These are phyloP conservation scores for Tetrax tetrax DNA, from an alignment of 2,113 vertebrate species.

Conservation along the genomic window DNA sequence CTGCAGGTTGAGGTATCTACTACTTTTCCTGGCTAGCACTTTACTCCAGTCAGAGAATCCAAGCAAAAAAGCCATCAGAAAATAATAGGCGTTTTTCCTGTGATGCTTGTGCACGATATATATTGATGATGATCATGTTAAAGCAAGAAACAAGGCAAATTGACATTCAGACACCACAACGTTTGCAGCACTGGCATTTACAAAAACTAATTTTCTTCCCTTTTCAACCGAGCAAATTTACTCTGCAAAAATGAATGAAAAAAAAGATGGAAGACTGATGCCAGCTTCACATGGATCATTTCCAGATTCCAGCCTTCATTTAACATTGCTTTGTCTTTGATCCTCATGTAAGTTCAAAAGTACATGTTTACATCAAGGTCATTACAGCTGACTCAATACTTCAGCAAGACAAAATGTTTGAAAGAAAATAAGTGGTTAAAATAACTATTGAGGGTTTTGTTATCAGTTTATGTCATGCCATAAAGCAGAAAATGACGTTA, in stretches of 20 bases:
- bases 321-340: conserved; percentile 13
- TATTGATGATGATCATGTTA: neutral
- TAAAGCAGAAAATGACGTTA: conserved; percentile 45
- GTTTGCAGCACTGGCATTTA: neutral
- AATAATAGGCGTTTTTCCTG: neutral
- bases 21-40: neutral
- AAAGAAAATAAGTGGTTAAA: conserved; percentile 55
- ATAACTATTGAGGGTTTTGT: neutral
- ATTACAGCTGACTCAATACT: conserved; percentile 32
- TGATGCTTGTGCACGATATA: neutral
- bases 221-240: neutral
- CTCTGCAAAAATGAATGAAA: neutral
- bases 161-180: neutral
- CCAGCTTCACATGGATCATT: neutral
- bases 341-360: conserved; percentile 22
- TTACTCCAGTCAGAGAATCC: neutral
- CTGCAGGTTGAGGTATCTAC: neutral
- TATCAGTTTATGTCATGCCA: conserved; percentile 26
- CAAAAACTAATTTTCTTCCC: neutral
- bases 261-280: conserved; percentile 16
- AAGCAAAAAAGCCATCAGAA: neutral
- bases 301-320: neutral
- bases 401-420: neutral
- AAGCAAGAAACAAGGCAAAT: neutral
- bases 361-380: conserved; percentile 55